Percentiles rank a stretch among this genome's conserved stretches.
Evolutionary conservation across 1,140 invertebrate species (phyloP).

Genomic region (Mamestra configurata): DNA sequence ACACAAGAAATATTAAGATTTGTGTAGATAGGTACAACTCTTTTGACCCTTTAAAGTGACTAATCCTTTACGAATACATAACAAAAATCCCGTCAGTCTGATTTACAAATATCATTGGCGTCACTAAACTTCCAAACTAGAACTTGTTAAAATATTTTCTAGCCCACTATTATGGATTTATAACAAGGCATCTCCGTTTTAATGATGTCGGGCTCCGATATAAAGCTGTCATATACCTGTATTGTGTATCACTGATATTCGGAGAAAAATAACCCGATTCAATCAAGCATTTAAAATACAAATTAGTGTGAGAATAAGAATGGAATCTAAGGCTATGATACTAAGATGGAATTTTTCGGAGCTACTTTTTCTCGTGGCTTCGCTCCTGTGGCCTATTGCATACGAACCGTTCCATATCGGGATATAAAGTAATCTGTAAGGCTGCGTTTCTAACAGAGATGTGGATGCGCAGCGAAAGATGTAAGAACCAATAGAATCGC

Average conservation of each 20-base stretch:
- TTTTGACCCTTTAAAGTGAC: too few species aligned
- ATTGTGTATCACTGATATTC: background rate
- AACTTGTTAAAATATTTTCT: slow-evolving; percentile 36
- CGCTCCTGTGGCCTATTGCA: too few species aligned
- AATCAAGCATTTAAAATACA: background rate
- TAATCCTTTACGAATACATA: too few species aligned
- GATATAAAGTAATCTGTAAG: too few species aligned
- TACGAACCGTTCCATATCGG: too few species aligned
- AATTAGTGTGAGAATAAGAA: background rate
- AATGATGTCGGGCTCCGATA: background rate
- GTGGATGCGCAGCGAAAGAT: too few species aligned
- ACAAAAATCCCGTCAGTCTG: background rate
- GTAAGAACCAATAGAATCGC: too few species aligned
- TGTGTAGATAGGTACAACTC: too few species aligned
- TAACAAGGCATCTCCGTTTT: background rate
- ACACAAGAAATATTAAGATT: too few species aligned
- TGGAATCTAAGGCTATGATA: too few species aligned
- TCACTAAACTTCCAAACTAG: background rate
- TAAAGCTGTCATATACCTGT: background rate
- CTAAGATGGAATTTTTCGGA: background rate
- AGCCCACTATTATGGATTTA: background rate
- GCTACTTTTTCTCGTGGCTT: too few species aligned
- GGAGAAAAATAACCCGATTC: background rate
- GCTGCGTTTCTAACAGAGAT: too few species aligned
- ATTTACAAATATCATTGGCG: slow-evolving; percentile 27